Conservation (phyloP, 2,797 vertebrate genomes). For the Columba guinea region DNA sequence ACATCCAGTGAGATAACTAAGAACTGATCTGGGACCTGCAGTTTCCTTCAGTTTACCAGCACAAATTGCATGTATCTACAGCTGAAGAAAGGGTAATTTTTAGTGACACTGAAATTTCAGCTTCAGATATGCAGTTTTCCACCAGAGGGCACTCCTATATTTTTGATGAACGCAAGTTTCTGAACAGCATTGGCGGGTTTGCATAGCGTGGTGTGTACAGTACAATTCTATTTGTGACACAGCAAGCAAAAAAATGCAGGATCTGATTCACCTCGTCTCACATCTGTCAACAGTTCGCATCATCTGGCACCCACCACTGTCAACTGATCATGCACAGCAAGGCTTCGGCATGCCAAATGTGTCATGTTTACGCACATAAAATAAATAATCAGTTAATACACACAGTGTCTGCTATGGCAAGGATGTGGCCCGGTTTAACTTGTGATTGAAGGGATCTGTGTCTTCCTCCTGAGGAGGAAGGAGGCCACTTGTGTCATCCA, state of each 20-base stretch:
- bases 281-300: not conserved
- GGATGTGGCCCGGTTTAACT: not conserved
- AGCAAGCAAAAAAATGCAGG: not conserved
- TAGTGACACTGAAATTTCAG: not conserved
- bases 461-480: not conserved
- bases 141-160: conserved; percentile 66
- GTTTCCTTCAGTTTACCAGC: not conserved
- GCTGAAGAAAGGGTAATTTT: not conserved
- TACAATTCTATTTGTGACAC: not conserved
- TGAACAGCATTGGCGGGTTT: accelerated
- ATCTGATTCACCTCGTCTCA: not conserved
- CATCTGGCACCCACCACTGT: not conserved
- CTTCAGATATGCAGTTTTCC: not conserved
- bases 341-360: not conserved
- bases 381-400: not conserved
- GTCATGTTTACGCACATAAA: accelerated
- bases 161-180: conserved; percentile 2
- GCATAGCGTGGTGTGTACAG: accelerated
- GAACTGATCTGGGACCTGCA: not conserved
- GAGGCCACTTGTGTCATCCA: not conserved
- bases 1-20: not conserved
- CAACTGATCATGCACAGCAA: not conserved
- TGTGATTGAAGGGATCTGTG: not conserved
- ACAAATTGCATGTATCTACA: accelerated
- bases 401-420: not conserved